Percentiles rank a stretch among this genome's conserved stretches.
Evolutionary conservation across 2,888 invertebrate species (phyloP).

Genomic region (Xestia xanthographa): DNA sequence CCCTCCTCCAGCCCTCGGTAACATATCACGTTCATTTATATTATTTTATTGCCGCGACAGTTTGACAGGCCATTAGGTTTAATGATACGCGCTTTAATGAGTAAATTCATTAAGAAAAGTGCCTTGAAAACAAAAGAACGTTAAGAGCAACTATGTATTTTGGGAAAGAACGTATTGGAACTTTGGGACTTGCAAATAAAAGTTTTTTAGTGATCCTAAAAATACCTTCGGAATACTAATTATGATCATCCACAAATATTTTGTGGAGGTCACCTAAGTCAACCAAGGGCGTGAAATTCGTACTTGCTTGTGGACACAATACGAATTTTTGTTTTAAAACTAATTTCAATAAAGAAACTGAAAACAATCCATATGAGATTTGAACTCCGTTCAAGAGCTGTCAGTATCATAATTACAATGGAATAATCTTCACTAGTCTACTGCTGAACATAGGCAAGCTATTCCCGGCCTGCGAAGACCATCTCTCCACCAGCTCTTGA

Average conservation of each 20-base stretch:
- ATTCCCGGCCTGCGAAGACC: background rate
- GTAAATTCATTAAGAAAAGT: constrained; percentile 53
- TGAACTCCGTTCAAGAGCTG: background rate
- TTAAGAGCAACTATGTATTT: background rate
- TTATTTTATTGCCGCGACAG: constrained; percentile 62
- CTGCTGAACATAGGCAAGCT: background rate
- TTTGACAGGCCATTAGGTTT: constrained; percentile 59
- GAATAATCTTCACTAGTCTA: background rate
- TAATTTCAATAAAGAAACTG: background rate
- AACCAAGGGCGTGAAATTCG: no score
- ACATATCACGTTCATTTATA: constrained; percentile 54
- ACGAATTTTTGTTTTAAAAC: no score
- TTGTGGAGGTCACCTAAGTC: no score
- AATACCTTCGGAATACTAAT: background rate
- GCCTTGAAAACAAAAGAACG: constrained; percentile 7
- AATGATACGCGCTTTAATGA: constrained; percentile 50
- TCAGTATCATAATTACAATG: background rate
- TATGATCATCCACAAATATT: no score
- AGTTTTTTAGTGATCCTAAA: background rate
- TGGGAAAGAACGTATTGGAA: background rate
- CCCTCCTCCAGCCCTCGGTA: constrained; percentile 7
- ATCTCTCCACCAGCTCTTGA: background rate
- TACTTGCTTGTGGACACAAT: no score
- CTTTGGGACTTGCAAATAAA: background rate
- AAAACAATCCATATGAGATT: background rate